Percentiles rank a stretch among this genome's conserved stretches.
Conservation (phyloP, 23 tunicate genomes). For the Aplidium turbinatum region DNA sequence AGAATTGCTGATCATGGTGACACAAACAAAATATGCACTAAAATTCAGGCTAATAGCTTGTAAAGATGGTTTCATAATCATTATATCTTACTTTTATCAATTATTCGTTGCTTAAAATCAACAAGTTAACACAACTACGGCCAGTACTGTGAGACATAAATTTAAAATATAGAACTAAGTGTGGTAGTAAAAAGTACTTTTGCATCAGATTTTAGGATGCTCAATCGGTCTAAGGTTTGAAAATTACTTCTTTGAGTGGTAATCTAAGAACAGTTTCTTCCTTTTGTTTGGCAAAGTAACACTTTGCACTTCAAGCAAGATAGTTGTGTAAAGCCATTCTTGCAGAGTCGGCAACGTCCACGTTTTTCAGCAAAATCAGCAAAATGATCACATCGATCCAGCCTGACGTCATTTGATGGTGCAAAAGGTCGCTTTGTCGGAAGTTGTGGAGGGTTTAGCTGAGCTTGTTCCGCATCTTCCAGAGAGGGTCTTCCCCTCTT, state of each 20-base stretch:
- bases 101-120: too few species aligned
- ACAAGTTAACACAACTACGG: too few species aligned
- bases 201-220: too few species aligned
- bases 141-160: too few species aligned
- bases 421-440: neutral
- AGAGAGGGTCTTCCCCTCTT: neutral
- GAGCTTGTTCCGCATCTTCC: neutral
- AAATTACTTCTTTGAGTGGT: neutral
- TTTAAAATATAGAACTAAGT: too few species aligned
- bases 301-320: slow-evolving; percentile 5
- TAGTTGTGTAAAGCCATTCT: slow-evolving; percentile 4
- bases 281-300: slow-evolving; percentile 16
- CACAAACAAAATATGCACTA: too few species aligned
- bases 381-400: slow-evolving; percentile 1
- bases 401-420: neutral
- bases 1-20: too few species aligned
- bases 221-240: neutral
- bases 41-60: too few species aligned
- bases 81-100: too few species aligned
- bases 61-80: too few species aligned
- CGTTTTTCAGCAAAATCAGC: neutral
- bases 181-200: too few species aligned
- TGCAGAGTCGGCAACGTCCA: slow-evolving; percentile 16
- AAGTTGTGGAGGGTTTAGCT: too few species aligned
- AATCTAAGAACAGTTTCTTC: slow-evolving; percentile 16